Evolutionary conservation across 2,113 vertebrate genomes (phyloP).

Genomic region (Vidua macroura): DNA sequence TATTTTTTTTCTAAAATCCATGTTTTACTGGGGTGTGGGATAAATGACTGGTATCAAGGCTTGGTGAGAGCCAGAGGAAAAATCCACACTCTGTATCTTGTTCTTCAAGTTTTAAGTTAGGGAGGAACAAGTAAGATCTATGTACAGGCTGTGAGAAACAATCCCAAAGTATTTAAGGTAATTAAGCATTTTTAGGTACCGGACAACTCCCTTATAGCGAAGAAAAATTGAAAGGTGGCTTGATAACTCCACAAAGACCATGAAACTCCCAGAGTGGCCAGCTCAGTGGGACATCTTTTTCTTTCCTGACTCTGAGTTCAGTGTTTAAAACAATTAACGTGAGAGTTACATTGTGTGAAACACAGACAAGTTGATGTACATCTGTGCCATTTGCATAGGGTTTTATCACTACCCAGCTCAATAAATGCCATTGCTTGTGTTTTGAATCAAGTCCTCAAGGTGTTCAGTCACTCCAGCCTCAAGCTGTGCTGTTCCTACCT

Average conservation of each 20-base stretch:
- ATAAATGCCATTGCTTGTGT: neutral
- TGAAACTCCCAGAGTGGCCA: neutral
- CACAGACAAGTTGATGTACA: accelerated
- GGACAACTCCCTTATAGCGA: neutral
- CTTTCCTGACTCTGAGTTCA: neutral
- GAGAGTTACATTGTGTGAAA: neutral
- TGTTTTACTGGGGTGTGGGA: neutral
- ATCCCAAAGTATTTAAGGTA: neutral
- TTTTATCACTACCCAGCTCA: neutral
- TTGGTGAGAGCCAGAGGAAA: neutral
- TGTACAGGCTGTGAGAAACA: neutral
- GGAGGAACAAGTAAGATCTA: neutral
- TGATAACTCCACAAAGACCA: neutral
- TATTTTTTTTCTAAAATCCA: neutral
- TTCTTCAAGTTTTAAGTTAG: conserved; percentile 15
- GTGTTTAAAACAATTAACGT: neutral
- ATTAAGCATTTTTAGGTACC: neutral
- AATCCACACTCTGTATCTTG: neutral
- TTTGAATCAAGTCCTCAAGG: neutral
- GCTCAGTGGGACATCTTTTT: neutral
- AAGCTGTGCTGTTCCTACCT: neutral
- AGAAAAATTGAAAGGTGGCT: neutral
- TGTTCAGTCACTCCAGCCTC: neutral
- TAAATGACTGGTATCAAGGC: neutral
- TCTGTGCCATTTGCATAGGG: neutral